Evolutionary conservation across 2,888 invertebrate species (phyloP), one percentile per base, ranked within the genome.

Genomic region (Spodoptera littoralis): DNA sequence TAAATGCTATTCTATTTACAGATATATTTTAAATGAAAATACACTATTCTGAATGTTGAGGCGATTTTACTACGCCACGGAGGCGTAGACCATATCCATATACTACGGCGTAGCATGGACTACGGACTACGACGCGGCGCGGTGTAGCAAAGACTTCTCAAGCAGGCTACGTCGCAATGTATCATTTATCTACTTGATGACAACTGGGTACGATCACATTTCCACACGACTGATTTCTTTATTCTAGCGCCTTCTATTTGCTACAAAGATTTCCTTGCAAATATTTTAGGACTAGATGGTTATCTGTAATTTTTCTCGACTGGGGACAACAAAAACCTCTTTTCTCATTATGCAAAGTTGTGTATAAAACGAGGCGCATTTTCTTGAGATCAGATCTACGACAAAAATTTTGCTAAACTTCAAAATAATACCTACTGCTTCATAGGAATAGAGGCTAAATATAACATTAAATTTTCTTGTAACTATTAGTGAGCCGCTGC

Each of bases 141-240:
- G 36, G 6, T 8, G 36, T 36, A 36, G 52, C 65, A 41, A 22
- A 13, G 41, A 30, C 56, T 55, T 52, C 52, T 51, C 59, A 42
- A 57, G 47, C 50, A 8, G 27, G 13, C 54, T 61, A 55, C 57
- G 50, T 48, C 74, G 74, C 55, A 60, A 55, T 52, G 48, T 69
- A 62, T 68, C 51, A 55, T n/a, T n/a, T 61, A 61, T 44, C 47
- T 18, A 59, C n/a, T 62, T 54, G 41, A 36, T 51, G 63, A 65
- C 62, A 56, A 50, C 50, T 61, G 72, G 59, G 67, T 63, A 58
- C 56, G 51, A 71, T 71, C 67, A 56, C 41, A 13, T 67, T 76
- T 63, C 57, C 76, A 64, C 46, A 9, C 46, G 53, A 66, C 43
- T 43, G 47, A 42, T 54, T 68, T 67, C 61, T 71, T 76, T 72